phyloP scores from a whole-genome alignment of 2,113 vertebrate species.

The Leptosomus discolor region DNA sequence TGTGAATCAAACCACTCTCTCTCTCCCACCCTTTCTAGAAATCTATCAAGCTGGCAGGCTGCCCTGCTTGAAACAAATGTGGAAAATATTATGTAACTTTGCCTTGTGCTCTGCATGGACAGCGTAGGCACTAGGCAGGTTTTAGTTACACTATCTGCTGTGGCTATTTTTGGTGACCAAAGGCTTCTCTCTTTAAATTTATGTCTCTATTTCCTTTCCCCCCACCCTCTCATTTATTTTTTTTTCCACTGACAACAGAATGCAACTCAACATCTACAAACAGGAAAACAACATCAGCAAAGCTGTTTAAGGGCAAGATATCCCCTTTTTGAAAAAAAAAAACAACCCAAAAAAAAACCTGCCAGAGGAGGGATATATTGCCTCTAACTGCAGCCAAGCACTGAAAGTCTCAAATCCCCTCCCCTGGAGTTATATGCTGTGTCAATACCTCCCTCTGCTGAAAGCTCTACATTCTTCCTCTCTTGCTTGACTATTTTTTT shows the following conservation, averaged over 20 bases:
- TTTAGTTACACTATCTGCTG: conserved; percentile 37
- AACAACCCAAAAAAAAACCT: rapidly evolving
- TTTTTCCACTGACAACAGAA: background rate
- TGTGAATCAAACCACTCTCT: conserved; percentile 55
- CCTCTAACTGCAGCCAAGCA: background rate
- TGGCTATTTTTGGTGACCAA: conserved; percentile 54
- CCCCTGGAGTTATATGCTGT: conserved; percentile 32
- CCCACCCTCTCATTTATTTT: background rate
- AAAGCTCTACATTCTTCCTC: conserved; percentile 51
- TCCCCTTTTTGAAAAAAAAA: background rate
- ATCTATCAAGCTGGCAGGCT: conserved; percentile 52
- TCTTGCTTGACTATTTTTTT: background rate
- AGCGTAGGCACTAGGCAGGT: background rate
- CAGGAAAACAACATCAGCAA: background rate
- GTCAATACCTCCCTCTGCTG: conserved; percentile 76
- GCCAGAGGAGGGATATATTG: background rate
- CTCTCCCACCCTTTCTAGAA: conserved; percentile 53
- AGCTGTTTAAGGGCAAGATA: background rate
- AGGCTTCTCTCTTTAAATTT: conserved; percentile 36
- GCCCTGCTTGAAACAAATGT: conserved; percentile 53
- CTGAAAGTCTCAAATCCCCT: background rate
- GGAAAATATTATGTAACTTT: conserved; percentile 67
- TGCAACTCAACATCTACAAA: background rate
- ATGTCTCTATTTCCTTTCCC: conserved; percentile 8
- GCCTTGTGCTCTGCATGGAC: background rate